Evolutionary conservation across 2,797 vertebrate genomes (phyloP).

Genomic region (Ctenopoma kingsleyae): DNA sequence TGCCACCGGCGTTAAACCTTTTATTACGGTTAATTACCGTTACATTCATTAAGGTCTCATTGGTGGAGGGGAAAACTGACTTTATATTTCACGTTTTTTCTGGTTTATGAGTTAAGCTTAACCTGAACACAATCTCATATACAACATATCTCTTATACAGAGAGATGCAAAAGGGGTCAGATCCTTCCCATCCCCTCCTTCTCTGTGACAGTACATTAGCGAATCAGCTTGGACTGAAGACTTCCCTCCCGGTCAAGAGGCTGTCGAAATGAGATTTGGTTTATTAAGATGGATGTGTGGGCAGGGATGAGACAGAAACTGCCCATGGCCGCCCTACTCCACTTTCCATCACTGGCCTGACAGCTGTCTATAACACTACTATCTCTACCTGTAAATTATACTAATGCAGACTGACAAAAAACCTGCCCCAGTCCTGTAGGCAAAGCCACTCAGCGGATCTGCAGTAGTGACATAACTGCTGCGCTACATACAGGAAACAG

Average conservation of each 20-base stretch:
- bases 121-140: constrained; percentile 15
- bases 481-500: constrained; percentile 7
- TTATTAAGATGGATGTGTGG: constrained; percentile 78
- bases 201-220: constrained; percentile 69
- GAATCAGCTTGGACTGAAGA: constrained; percentile 50
- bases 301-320: constrained; percentile 48
- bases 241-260: constrained; percentile 63
- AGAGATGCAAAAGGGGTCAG: constrained; percentile 45
- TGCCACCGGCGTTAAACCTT: constrained; percentile 25
- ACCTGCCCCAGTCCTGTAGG: constrained; percentile 38
- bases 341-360: constrained; percentile 62
- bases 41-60: constrained; percentile 25
- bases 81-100: constrained; percentile 20
- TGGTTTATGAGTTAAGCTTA: neutral
- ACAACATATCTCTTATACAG: constrained; percentile 3
- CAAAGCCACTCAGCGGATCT: constrained; percentile 33
- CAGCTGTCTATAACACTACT: constrained; percentile 83
- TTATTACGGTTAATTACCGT: constrained; percentile 47
- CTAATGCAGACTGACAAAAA: constrained; percentile 73
- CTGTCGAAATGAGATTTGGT: constrained; percentile 48
- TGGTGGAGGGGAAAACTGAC: constrained; percentile 12
- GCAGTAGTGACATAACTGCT: constrained; percentile 33
- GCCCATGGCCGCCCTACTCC: constrained; percentile 54
- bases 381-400: constrained; percentile 77
- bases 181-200: constrained; percentile 14